These are phyloP conservation scores for Bursaphelenchus okinawaensis DNA, from an alignment of 2,888 invertebrate species.

Conservation along the genomic window DNA sequence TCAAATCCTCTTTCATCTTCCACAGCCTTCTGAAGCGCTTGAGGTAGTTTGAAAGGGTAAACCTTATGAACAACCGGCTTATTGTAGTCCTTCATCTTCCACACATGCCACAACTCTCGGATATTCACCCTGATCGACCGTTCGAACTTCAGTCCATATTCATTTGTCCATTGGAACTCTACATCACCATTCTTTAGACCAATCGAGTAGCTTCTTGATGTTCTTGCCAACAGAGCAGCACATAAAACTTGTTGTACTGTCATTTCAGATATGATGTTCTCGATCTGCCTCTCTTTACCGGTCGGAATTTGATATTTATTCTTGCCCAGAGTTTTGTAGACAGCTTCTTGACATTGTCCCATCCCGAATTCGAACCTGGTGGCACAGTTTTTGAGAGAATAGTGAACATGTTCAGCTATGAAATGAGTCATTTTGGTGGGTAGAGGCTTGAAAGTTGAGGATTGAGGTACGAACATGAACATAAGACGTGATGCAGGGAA, in stretches of 20 bases:
- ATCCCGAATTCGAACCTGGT: neutral
- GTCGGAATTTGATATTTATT: neutral
- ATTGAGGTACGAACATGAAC: neutral
- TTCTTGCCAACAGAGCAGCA: conserved; percentile 71
- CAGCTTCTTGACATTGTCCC: neutral
- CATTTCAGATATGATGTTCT: conserved; percentile 33
- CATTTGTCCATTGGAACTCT: conserved; percentile 61
- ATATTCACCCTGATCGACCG: neutral
- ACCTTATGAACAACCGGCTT: neutral
- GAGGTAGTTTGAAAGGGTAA: neutral
- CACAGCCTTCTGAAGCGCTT: too few species aligned
- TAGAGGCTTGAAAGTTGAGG: neutral
- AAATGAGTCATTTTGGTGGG: conserved; percentile 48
- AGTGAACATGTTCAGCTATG: conserved; percentile 57
- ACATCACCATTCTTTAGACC: conserved; percentile 71
- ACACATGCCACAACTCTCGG: neutral
- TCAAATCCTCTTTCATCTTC: too few species aligned
- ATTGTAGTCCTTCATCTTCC: neutral
- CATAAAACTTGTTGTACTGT: conserved; percentile 65
- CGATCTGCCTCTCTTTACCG: neutral
- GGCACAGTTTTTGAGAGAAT: conserved; percentile 47
- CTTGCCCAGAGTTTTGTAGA: neutral
- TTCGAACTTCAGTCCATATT: conserved; percentile 5
- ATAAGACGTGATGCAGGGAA: neutral
- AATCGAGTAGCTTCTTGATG: conserved; percentile 78